These are phyloP conservation scores for Lomographa bimaculata DNA, from an alignment of 2,888 invertebrate species.

Conservation along the genomic window DNA sequence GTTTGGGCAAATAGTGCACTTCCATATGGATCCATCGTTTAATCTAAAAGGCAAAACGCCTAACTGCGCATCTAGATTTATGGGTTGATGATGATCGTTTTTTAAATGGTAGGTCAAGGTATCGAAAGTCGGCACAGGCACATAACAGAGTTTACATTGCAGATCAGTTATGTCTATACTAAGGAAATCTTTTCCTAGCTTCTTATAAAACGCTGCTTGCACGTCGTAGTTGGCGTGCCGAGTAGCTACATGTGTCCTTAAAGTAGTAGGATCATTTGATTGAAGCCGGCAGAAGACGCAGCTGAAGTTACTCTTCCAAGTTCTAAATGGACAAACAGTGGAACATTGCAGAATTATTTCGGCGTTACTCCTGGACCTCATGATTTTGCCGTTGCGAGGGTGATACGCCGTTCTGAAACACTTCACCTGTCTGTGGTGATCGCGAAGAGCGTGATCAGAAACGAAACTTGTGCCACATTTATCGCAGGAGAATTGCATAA, in stretches of 20 bases:
- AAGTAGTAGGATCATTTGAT: constrained; percentile 62
- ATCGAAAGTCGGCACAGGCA: constrained; percentile 61
- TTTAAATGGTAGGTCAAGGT: constrained; percentile 64
- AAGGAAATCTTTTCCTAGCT: constrained; percentile 71
- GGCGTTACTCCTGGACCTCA: constrained; percentile 67
- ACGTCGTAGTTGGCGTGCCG: constrained; percentile 69
- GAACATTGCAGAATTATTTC: constrained; percentile 73
- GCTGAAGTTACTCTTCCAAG: constrained; percentile 74
- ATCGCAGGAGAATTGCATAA: constrained; percentile 70
- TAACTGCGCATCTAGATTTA: constrained; percentile 65
- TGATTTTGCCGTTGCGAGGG: constrained; percentile 64
- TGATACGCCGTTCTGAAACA: constrained; percentile 70
- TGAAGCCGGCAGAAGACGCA: constrained; percentile 75
- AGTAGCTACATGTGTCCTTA: constrained; percentile 61
- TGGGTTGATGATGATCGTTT: constrained; percentile 67
- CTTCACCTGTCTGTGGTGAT: constrained; percentile 71
- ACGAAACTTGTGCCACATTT: constrained; percentile 73
- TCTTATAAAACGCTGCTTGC: constrained; percentile 72
- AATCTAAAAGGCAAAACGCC: constrained; percentile 70
- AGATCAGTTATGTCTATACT: constrained; percentile 73
- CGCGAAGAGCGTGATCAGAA: constrained; percentile 66
- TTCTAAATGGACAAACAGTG: constrained; percentile 70
- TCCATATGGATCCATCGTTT: constrained; percentile 69
- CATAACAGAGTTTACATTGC: constrained; percentile 71
- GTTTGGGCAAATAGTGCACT: constrained; percentile 72